Percentiles rank a stretch among this genome's conserved stretches.
Evolutionary conservation across 1,140 invertebrate species (phyloP).

Genomic region (Drosophila sp.): DNA sequence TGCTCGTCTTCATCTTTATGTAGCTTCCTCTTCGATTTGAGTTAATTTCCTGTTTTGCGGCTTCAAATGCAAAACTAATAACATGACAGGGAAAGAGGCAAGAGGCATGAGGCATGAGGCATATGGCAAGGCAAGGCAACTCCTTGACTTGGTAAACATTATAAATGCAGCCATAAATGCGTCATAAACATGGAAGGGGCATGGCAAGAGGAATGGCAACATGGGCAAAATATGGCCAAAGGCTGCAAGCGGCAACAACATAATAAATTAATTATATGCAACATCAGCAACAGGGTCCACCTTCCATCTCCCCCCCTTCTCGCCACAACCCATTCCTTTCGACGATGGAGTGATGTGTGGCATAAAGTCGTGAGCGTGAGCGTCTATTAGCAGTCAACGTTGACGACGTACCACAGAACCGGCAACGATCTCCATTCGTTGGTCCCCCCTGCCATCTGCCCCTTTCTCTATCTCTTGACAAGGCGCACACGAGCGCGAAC

Average conservation of each 20-base stretch:
- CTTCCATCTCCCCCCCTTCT: not conserved
- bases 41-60: slow-evolving; percentile 57
- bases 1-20: slow-evolving; percentile 3
- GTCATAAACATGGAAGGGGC: slow-evolving; percentile 47
- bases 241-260: slow-evolving; percentile 73
- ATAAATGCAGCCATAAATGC: slow-evolving; percentile 71
- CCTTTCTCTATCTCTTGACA: slow-evolving; percentile 46
- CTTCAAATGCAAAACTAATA: slow-evolving; percentile 65
- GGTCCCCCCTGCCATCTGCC: not conserved
- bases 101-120: not conserved
- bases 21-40: slow-evolving; percentile 8
- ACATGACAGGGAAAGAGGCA: slow-evolving; percentile 25
- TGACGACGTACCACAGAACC: slow-evolving; percentile 60
- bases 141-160: slow-evolving; percentile 50
- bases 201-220: slow-evolving; percentile 27
- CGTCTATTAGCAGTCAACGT: slow-evolving; percentile 78
- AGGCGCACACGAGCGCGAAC: slow-evolving; percentile 68
- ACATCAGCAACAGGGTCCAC: slow-evolving; percentile 63
- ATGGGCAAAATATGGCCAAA: slow-evolving; percentile 63
- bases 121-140: slow-evolving; percentile 4
- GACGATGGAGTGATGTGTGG: slow-evolving; percentile 60
- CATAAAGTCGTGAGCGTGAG: slow-evolving; percentile 75
- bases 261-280: slow-evolving; percentile 82
- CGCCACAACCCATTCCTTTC: too few species aligned
- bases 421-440: slow-evolving; percentile 39